Percentiles rank a stretch among this genome's conserved stretches.
phyloP scores from a whole-genome alignment of 30 jellyfish, hydroid and myxozoan species.

The Hydra vulgaris region DNA sequence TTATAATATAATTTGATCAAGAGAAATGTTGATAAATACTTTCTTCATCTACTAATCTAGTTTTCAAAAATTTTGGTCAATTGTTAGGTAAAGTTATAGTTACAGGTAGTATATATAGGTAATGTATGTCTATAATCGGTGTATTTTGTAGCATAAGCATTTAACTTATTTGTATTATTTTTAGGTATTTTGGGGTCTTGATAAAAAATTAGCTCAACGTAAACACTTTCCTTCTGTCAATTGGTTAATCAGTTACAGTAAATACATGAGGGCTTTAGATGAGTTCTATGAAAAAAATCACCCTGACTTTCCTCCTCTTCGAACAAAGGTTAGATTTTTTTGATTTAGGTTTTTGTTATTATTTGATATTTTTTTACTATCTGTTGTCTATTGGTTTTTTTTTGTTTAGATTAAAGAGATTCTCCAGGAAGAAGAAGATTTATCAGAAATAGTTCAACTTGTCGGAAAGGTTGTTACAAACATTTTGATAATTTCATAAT shows the following conservation, averaged over 20 bases:
- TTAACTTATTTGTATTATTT: neutral
- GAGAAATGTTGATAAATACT: too few relatives aligned
- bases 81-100: too few relatives aligned
- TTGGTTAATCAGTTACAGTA: constrained; percentile 97
- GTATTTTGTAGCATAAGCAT: too few relatives aligned
- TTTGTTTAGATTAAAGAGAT: constrained; percentile 71
- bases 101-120: neutral
- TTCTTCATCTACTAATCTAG: too few relatives aligned
- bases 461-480: constrained; percentile 82
- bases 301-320: constrained; percentile 82
- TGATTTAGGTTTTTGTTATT: neutral
- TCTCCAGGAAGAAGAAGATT: constrained; percentile 96
- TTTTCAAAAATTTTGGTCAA: too few relatives aligned
- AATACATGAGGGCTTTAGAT: constrained; percentile 93
- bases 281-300: constrained; percentile 75
- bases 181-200: constrained; percentile 99
- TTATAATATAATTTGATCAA: too few relatives aligned
- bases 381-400: neutral
- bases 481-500: neutral
- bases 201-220: constrained; percentile 96
- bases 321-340: constrained; percentile 65
- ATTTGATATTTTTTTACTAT: neutral
- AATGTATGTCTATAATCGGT: neutral
- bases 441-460: constrained; percentile 95
- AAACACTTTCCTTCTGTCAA: constrained; percentile 97